phyloP scores from a whole-genome alignment of 2,888 invertebrate genomes.

The Helicoverpa assulta region DNA sequence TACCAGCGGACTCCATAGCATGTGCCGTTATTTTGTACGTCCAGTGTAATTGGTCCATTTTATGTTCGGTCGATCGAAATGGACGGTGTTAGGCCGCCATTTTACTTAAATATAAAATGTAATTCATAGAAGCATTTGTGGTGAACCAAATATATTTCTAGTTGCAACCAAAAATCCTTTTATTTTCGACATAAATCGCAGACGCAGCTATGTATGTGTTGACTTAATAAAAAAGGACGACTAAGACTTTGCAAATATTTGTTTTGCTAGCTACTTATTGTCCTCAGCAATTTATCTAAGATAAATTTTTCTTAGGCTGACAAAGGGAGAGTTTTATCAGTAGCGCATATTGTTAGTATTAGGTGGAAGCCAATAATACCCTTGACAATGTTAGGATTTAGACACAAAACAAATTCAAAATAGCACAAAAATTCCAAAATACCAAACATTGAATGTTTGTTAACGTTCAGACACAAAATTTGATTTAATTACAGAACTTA shows the following conservation, averaged over 20 bases:
- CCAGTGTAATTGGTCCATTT: constrained; percentile 66
- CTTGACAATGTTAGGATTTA: no score
- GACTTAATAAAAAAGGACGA: constrained; percentile 41
- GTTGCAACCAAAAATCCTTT: neutral
- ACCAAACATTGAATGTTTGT: neutral
- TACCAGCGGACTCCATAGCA: constrained; percentile 18
- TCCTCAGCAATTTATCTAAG: constrained; percentile 16
- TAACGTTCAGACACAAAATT: constrained; percentile 15
- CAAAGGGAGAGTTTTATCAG: no score
- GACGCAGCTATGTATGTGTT: constrained; percentile 24
- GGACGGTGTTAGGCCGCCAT: constrained; percentile 54
- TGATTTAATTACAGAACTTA: constrained; percentile 40
- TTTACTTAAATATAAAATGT: constrained; percentile 52
- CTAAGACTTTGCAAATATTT: constrained; percentile 29
- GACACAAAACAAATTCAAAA: neutral
- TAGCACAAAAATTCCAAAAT: neutral
- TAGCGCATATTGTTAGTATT: no score
- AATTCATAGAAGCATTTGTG: constrained; percentile 7
- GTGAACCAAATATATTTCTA: neutral
- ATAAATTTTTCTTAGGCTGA: neutral
- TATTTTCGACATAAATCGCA: neutral
- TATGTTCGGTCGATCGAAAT: constrained; percentile 64
- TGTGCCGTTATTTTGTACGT: constrained; percentile 47
- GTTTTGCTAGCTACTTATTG: constrained; percentile 22
- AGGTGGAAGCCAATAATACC: no score